Evolutionary conservation across 2,113 vertebrate species (phyloP).

Genomic region (Heterochromis multidens): DNA sequence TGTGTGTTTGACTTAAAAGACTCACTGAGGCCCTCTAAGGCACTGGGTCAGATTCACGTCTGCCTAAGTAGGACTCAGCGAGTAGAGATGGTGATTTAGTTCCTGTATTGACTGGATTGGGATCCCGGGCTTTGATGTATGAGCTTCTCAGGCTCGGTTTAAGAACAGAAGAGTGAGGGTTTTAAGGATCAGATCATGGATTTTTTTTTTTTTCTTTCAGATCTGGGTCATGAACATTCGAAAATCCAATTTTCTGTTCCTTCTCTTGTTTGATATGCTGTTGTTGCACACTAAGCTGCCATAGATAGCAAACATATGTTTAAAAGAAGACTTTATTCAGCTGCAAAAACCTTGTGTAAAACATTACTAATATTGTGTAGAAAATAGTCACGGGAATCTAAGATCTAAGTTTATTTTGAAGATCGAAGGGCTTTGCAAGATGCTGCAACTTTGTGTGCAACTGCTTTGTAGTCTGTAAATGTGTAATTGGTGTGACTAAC

Average conservation of each 20-base stretch:
- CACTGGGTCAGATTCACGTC: background rate
- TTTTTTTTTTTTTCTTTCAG: slow-evolving; percentile 5
- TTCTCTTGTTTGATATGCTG: background rate
- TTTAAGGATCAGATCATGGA: slow-evolving; percentile 21
- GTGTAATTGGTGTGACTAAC: slow-evolving; percentile 35
- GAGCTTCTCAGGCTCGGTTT: background rate
- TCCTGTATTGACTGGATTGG: slow-evolving; percentile 6
- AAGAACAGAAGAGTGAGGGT: background rate
- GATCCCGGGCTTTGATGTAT: slow-evolving; percentile 15
- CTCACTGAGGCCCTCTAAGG: background rate
- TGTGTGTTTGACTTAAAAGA: background rate
- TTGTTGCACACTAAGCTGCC: slow-evolving; percentile 27
- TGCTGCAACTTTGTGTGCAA: slow-evolving; percentile 13
- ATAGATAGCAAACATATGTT: background rate
- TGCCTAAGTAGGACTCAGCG: slow-evolving; percentile 6
- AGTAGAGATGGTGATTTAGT: background rate
- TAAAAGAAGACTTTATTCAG: background rate
- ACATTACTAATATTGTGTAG: background rate
- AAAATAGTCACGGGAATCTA: background rate
- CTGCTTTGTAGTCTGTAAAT: slow-evolving; percentile 1
- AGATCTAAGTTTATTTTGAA: background rate
- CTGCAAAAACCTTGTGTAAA: background rate
- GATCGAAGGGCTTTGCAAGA: slow-evolving; percentile 7
- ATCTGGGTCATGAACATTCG: background rate
- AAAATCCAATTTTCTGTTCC: slow-evolving; percentile 15